Base-by-base conservation (phyloP, 37 sponge, comb jelly and placozoan genomes). In the Hormiphora californensis region DNA sequence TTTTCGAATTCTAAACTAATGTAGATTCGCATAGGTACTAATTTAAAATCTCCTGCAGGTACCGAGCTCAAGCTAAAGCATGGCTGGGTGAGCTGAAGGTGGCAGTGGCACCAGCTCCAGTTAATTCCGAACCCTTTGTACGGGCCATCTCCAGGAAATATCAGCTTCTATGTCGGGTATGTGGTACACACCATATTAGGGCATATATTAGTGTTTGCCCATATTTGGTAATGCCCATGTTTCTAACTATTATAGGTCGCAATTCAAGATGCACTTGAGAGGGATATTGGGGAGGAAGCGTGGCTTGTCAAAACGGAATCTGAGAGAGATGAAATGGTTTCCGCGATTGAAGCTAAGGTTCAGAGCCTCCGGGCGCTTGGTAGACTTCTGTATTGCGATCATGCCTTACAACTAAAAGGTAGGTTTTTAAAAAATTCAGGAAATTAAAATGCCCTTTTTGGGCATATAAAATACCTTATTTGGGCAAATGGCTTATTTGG, bases 281-380 rank as follows among this genome's bases (percentile, higher is more conserved):
- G 35, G 25, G 81, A 73, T 43, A n/a, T 19, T n/a, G 81, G 81
- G 4, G 81, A 73, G 81, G 81, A 39, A 3, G 81, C 81, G 44
- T 73, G 81, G 81, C 35, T 73, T 9, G 11, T 73, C 9, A 73
- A 73, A 40, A 73, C 81, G 43, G 81, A 73, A 28, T 3, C 81
- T 21, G 81, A 73, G 36, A 73, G 43, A 28, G 81, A 73, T 21
- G 81, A 73, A 30, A 21, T 73, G 25, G 35, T 73, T 28, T 43
- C 81, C 12, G 1, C 81, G 12, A 4, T 73, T 4, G 46, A 73
- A 40, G 36, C 22, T 22, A 73, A 36, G 23, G 81, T 73, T 4
- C 46, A 73, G 21, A 40, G n/a, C 4, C 25, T 73, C 30, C 12
- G 81, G 38, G 38, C 17, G 39, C 40, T 27, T 22, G 27, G 25